Conservation (phyloP, 2,888 invertebrate genomes). For the Imbricaverruca yamaguchii region DNA sequence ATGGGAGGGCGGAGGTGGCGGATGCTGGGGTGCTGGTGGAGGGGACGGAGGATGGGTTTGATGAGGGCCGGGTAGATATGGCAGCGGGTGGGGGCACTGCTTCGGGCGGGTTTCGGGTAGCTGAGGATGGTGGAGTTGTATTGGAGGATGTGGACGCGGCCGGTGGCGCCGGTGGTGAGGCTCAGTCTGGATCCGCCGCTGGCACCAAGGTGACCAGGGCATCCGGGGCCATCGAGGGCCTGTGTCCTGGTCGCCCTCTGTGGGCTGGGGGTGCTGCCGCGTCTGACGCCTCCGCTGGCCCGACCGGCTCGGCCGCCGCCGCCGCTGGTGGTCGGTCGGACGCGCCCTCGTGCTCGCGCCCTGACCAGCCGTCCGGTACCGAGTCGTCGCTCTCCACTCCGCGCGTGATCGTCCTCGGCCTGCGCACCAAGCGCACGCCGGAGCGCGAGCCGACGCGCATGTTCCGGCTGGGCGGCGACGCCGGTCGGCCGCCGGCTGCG, state of each 20-base stretch:
- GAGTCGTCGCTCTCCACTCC: not conserved
- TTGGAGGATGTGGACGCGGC: not conserved
- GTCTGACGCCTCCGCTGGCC: not conserved
- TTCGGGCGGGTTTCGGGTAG: too few relatives aligned
- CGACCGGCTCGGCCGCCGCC: not conserved
- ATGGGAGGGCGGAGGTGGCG: not conserved
- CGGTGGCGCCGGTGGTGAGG: not conserved
- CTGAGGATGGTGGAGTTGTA: too few relatives aligned
- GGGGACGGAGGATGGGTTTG: not conserved
- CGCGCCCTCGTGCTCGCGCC: not conserved
- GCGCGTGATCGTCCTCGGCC: conserved; percentile 26
- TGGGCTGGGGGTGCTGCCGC: not conserved
- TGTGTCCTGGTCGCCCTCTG: too few relatives aligned
- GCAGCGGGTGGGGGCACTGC: too few relatives aligned
- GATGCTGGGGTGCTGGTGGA: not conserved
- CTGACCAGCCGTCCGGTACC: not conserved
- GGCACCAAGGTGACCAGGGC: not conserved
- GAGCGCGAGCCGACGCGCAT: conserved; percentile 13
- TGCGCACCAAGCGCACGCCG: conserved; percentile 24
- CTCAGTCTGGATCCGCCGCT: not conserved
- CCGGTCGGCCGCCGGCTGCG: not conserved
- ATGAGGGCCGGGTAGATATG: too few relatives aligned
- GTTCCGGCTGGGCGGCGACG: conserved; percentile 15
- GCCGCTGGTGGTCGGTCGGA: not conserved
- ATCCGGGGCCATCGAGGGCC: too few relatives aligned